A percentile compares a stretch with the other conserved stretches of the same genome.
Evolutionary conservation across 2,797 vertebrate species (phyloP).

Genomic region (Pogonophryne albipinna): DNA sequence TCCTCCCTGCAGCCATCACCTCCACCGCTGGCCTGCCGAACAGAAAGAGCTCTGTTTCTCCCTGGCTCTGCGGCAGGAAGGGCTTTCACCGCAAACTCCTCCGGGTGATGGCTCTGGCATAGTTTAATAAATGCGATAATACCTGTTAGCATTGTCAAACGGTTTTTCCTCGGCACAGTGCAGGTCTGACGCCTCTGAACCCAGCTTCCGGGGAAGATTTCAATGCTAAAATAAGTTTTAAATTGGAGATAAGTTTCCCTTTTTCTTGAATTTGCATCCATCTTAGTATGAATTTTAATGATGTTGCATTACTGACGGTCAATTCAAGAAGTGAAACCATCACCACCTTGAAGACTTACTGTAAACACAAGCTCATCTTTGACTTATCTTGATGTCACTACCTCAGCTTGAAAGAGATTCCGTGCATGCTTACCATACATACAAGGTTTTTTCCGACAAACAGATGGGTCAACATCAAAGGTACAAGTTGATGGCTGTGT

Average conservation of each 20-base stretch:
- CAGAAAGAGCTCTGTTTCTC: constrained; percentile 49
- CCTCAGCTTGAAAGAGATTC: constrained; percentile 13
- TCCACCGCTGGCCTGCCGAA: constrained; percentile 59
- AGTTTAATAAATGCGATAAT: constrained; percentile 75
- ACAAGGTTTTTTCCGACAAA: neutral
- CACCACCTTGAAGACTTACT: neutral
- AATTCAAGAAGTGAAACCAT: too few relatives aligned
- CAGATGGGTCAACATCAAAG: constrained; percentile 53
- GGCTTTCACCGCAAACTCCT: constrained; percentile 59
- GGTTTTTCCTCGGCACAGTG: constrained; percentile 41
- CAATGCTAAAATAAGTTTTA: neutral
- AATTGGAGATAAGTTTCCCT: neutral
- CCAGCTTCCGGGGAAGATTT: neutral
- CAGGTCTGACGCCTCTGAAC: constrained; percentile 61
- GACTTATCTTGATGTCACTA: neutral
- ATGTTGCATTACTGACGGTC: neutral
- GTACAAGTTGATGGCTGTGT: neutral
- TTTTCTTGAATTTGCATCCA: neutral
- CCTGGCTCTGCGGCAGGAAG: constrained; percentile 58
- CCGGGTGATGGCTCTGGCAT: constrained; percentile 59
- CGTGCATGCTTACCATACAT: neutral
- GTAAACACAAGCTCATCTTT: constrained; percentile 5
- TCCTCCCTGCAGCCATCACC: constrained; percentile 76
- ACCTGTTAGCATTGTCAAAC: constrained; percentile 63
- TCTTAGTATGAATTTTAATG: neutral